Percentiles rank a stretch among this genome's conserved stretches.
These are phyloP conservation scores for Hyperoplus immaculatus DNA, from an alignment of 2,797 vertebrate species.

Conservation along the genomic window DNA sequence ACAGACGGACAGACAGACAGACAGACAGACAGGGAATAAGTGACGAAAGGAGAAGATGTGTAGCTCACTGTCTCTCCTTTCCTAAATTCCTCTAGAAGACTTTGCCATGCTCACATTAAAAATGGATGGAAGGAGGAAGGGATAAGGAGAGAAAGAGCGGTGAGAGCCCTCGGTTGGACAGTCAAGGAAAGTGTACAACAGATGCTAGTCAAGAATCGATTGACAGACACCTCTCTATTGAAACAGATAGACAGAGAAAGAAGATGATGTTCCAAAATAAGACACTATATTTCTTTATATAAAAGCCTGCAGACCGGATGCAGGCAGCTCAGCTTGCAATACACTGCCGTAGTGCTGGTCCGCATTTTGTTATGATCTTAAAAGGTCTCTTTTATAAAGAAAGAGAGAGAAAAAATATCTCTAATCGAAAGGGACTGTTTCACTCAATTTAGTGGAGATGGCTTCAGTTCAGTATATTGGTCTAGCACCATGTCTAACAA, in stretches of 20 bases:
- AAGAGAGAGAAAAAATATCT: slow-evolving; percentile 6
- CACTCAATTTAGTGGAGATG: background rate
- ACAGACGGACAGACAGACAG: slow-evolving; percentile 21
- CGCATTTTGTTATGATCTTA: slow-evolving; percentile 8
- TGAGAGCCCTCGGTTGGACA: slow-evolving; percentile 49
- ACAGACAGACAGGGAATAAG: slow-evolving; percentile 19
- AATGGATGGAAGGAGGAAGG: slow-evolving; percentile 65
- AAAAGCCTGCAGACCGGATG: background rate
- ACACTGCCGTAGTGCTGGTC: background rate
- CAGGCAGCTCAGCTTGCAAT: background rate
- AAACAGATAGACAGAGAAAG: slow-evolving; percentile 5
- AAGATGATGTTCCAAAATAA: background rate
- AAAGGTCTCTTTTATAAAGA: background rate
- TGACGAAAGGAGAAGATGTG: slow-evolving; percentile 17
- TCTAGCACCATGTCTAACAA: background rate
- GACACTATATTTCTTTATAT: background rate
- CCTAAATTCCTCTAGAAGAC: slow-evolving; percentile 49
- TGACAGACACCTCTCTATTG: slow-evolving; percentile 12
- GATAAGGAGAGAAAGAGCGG: slow-evolving; percentile 39
- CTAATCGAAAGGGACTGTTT: background rate
- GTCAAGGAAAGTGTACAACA: slow-evolving; percentile 38
- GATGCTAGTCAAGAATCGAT: slow-evolving; percentile 15
- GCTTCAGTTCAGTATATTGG: background rate
- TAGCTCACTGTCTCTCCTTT: slow-evolving; percentile 51
- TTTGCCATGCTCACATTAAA: slow-evolving; percentile 76